phyloP scores from a whole-genome alignment of 2,113 vertebrate genomes.

The Oncorhynchus masou region DNA sequence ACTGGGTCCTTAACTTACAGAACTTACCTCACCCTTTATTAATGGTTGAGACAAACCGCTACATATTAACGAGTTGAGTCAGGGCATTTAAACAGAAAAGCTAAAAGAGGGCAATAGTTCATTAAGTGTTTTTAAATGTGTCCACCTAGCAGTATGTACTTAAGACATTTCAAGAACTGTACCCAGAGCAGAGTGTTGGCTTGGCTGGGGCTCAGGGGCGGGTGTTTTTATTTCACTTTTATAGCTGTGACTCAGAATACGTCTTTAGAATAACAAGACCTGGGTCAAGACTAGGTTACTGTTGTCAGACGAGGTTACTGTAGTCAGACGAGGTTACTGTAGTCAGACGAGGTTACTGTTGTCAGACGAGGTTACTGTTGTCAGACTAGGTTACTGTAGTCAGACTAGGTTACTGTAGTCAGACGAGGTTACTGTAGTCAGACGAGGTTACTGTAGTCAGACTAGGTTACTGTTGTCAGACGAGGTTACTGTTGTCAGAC shows the following conservation, averaged over 20 bases:
- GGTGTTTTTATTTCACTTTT: constrained; percentile 5
- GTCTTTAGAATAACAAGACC: constrained; percentile 5
- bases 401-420: too few relatives aligned
- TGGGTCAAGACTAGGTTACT: constrained; percentile 5
- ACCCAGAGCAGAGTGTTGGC: constrained; percentile 3
- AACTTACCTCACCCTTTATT: not conserved
- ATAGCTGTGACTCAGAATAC: constrained; percentile 41
- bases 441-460: too few relatives aligned
- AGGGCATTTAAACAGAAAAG: too few relatives aligned
- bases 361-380: too few relatives aligned
- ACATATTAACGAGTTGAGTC: too few relatives aligned
- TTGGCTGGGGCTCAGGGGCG: constrained; percentile 24
- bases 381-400: too few relatives aligned
- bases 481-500: too few relatives aligned
- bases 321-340: too few relatives aligned
- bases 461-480: too few relatives aligned
- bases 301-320: not conserved
- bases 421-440: too few relatives aligned
- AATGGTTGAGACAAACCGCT: too few relatives aligned
- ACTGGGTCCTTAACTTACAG: not conserved
- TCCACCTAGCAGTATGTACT: constrained; percentile 17
- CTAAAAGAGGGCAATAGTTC: not conserved
- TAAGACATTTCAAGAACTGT: constrained; percentile 43
- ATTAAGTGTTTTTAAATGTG: not conserved
- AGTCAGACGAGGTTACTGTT: too few relatives aligned